Base-by-base conservation (phyloP, 2,888 invertebrate species). In the Drosophila hamatofila region DNA sequence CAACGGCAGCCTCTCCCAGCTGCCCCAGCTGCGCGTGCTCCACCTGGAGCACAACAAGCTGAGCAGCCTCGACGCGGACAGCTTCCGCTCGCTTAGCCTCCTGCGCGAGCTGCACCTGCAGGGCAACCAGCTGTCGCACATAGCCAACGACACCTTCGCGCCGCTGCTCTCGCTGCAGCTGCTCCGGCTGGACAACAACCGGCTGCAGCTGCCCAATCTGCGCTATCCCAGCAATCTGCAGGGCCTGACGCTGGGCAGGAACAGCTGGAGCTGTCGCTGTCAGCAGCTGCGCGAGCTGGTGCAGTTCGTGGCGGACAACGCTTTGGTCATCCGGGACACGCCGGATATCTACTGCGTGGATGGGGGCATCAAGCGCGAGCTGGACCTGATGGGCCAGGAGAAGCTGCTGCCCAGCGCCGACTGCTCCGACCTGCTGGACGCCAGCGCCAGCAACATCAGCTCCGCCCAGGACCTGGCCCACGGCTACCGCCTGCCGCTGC, bases 231-330 rank as follows among this genome's bases (percentile, higher is more conserved):
- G 94, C 94, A 91, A 95, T 79, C 93, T 97, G 78, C 95, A 94
- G 83, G 96, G 97, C 70, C 93, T 98, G 79, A 96, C 96, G 12
- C 94, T 98, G 64, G 96, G 97, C 16, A 95, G 96, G 84, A 98
- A 98, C 93, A 95, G 95, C 72, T 98, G 98, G 98, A 96, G 96
- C 46, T 98, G 98, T 91, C 96, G 97, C 83, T 98, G 98, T 93
- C 96, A 96, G 91, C 97, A 97, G 93, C 94, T 98, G 87, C 96
- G 97, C 92, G 96, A 96, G 89, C 94, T 97, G 83, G 96, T 97
- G 69, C 94, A 96, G 78, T 97, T 97, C 95, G 95, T 97, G 72
- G 95, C 95, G 39, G 96, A 97, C 91, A 97, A 97, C 92, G 95
- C 96, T 71, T 95, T 96, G 92, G 96, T 96, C 93, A 96, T 97